These are phyloP conservation scores for Acanthisitta chloris DNA, from an alignment of 2,113 vertebrate species.

Conservation along the genomic window DNA sequence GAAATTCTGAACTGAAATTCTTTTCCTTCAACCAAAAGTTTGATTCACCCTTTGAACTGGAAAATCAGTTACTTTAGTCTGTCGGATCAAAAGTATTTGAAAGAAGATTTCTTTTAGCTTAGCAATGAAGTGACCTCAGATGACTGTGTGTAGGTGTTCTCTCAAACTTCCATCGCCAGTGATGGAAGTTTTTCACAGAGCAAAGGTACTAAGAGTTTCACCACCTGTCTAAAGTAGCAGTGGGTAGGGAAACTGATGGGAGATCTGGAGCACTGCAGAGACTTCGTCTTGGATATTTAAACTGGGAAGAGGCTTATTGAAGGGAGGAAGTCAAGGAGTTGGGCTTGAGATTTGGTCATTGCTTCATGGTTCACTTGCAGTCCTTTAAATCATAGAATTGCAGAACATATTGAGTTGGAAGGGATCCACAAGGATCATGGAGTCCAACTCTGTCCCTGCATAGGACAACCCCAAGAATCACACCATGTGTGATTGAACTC, in stretches of 20 bases:
- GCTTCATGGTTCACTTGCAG: accelerated
- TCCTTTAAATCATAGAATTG: background rate
- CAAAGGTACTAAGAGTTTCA: background rate
- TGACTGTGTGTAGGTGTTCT: background rate
- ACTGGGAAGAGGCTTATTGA: background rate
- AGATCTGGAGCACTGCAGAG: background rate
- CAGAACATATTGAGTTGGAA: background rate
- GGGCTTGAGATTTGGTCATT: background rate
- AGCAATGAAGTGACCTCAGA: background rate
- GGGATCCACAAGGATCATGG: background rate
- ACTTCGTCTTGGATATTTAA: background rate
- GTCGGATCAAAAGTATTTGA: background rate
- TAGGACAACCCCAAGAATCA: background rate
- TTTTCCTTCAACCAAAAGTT: background rate
- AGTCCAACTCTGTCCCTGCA: background rate
- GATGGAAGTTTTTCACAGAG: background rate
- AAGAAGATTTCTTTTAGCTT: background rate
- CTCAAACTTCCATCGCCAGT: background rate
- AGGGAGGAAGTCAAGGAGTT: background rate
- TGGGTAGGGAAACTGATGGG: background rate
- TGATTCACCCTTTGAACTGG: background rate
- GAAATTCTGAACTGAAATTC: background rate
- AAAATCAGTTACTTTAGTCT: background rate
- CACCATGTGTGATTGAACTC: background rate
- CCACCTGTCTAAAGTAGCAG: background rate